Conservation (phyloP, 2,113 vertebrate species). For the Copsychus sechellarum region DNA sequence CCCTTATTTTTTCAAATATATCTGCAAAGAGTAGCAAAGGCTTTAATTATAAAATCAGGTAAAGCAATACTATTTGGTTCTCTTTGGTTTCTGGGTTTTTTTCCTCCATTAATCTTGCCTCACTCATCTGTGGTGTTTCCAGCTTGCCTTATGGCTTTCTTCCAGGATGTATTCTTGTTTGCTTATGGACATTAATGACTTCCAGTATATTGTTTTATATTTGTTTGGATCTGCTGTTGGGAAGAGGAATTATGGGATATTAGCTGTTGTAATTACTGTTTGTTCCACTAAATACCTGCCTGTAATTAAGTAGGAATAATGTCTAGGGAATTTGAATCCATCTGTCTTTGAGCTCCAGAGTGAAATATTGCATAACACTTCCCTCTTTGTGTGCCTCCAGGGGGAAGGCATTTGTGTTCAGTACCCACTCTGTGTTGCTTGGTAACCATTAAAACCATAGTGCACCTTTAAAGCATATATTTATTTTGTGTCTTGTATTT, state of each 20-base stretch:
- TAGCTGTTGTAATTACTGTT: background rate
- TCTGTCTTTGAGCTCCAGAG: background rate
- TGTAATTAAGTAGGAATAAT: background rate
- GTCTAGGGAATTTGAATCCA: background rate
- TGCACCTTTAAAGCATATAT: background rate
- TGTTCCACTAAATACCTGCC: background rate
- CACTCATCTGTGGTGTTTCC: background rate
- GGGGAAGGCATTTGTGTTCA: background rate
- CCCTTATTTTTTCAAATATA: background rate
- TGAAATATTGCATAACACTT: background rate
- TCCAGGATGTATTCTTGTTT: background rate
- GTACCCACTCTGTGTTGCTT: slow-evolving; percentile 25
- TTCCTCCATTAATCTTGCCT: background rate
- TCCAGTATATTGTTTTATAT: background rate
- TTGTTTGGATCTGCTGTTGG: background rate
- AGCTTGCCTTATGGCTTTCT: background rate
- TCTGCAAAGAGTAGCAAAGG: background rate
- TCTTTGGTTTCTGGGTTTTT: background rate
- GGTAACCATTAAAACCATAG: slow-evolving; percentile 52
- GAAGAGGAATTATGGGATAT: background rate
- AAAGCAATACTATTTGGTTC: background rate
- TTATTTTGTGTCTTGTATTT: slow-evolving; percentile 30
- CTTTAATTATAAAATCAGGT: background rate
- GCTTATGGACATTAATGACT: background rate
- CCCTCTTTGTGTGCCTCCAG: background rate